phyloP scores from a whole-genome alignment of 2,797 vertebrate species.

The Epinephelus coioides region DNA sequence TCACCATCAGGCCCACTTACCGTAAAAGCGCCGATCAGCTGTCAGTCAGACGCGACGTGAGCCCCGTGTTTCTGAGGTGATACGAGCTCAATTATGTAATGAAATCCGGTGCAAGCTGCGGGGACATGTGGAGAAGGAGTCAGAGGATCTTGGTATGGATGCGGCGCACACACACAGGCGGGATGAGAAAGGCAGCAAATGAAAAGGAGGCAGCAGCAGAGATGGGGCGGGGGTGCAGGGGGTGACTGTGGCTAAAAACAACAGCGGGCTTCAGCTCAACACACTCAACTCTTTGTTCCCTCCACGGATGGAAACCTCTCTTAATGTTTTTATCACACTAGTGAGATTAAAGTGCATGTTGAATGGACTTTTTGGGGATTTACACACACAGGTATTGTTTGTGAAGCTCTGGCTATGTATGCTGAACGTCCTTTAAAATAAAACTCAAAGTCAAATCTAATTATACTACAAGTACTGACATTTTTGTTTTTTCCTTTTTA shows the following conservation, averaged over 20 bases:
- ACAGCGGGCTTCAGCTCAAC: conserved; percentile 45
- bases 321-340: background rate
- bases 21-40: conserved; percentile 41
- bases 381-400: background rate
- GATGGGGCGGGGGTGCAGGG: conserved; percentile 31
- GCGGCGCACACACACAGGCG: conserved; percentile 57
- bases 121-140: conserved; percentile 56
- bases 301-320: background rate
- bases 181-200: conserved; percentile 51
- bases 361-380: background rate
- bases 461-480: no score
- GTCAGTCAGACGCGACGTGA: conserved; percentile 21
- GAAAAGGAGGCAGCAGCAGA: conserved; percentile 40
- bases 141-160: conserved; percentile 58
- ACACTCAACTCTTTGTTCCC: conserved; percentile 73
- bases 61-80: background rate
- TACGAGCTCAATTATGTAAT: conserved; percentile 33
- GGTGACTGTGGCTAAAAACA: conserved; percentile 47
- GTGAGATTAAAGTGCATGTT: background rate
- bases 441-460: background rate
- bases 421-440: background rate
- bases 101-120: conserved; percentile 41
- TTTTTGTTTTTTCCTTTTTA: no score
- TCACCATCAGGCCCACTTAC: conserved; percentile 58
- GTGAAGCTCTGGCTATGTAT: background rate